Evolutionary conservation across 2,113 vertebrate genomes (phyloP).

Genomic region (Callipepla squamata): DNA sequence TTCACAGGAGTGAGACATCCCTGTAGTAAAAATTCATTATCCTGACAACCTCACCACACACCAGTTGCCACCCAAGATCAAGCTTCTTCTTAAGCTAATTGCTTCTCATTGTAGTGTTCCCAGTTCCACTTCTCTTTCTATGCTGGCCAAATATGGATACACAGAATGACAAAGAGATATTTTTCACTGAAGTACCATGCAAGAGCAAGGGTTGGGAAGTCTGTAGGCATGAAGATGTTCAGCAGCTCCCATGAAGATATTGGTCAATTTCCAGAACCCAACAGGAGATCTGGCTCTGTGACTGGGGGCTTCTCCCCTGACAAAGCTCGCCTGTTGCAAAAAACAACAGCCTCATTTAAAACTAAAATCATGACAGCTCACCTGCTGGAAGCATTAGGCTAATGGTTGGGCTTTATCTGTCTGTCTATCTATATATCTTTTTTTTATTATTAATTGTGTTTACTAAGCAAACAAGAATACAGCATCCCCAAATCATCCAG

Average conservation of each 20-base stretch:
- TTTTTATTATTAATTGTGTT: neutral
- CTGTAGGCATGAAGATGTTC: neutral
- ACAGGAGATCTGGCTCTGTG: neutral
- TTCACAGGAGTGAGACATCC: neutral
- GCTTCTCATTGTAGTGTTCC: neutral
- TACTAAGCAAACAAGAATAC: neutral
- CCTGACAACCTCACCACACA: neutral
- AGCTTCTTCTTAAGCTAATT: neutral
- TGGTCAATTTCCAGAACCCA: neutral
- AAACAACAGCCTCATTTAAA: neutral
- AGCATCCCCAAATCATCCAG: neutral
- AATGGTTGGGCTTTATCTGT: neutral
- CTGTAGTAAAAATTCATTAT: neutral
- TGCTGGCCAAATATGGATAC: neutral
- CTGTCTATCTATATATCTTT: no score
- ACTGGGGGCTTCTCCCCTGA: neutral
- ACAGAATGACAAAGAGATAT: neutral
- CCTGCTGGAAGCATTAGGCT: neutral
- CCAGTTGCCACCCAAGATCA: neutral
- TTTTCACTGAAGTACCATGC: neutral
- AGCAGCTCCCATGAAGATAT: neutral
- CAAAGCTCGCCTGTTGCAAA: neutral
- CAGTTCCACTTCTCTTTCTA: neutral
- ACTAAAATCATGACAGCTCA: neutral
- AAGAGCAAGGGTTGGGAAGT: neutral